Evolutionary conservation across 37 sponge, comb jelly and placozoan species (phyloP).

Genomic region (Halisarca cf. caerulea): DNA sequence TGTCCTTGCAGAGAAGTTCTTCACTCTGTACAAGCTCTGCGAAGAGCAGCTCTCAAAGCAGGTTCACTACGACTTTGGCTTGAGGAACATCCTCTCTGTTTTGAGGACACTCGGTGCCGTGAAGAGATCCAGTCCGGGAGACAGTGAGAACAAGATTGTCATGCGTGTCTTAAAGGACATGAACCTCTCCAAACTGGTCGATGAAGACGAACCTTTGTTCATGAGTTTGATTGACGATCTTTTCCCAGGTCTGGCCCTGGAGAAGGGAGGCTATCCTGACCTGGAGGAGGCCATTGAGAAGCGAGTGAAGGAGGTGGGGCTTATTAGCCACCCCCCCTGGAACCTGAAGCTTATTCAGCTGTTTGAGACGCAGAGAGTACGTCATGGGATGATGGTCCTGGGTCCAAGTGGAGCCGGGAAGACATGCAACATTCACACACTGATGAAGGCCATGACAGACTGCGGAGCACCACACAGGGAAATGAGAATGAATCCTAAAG

Average conservation of each 20-base stretch:
- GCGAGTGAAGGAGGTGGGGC: slow-evolving; percentile 75
- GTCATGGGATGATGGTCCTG: slow-evolving; percentile 99
- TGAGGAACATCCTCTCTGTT: slow-evolving; percentile 98
- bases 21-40: slow-evolving; percentile 97
- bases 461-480: slow-evolving; percentile 88
- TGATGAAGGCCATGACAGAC: slow-evolving; percentile 98
- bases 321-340: slow-evolving; percentile 97
- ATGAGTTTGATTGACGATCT: slow-evolving; percentile 95
- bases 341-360: slow-evolving; percentile 97
- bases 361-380: slow-evolving; percentile 95
- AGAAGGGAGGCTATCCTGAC: slow-evolving; percentile 89
- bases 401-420: slow-evolving; percentile 98
- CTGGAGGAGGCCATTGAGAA: slow-evolving; percentile 93
- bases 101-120: slow-evolving; percentile 93
- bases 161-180: slow-evolving; percentile 98
- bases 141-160: slow-evolving; percentile 92
- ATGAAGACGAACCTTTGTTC: slow-evolving; percentile 99
- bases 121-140: slow-evolving; percentile 88
- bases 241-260: slow-evolving; percentile 91
- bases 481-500: slow-evolving; percentile 99
- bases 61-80: slow-evolving; percentile 99
- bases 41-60: slow-evolving; percentile 99
- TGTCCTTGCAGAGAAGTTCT: slow-evolving; percentile 94
- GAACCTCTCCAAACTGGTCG: slow-evolving; percentile 99
- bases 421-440: slow-evolving; percentile 89